Evolutionary conservation across 2,888 invertebrate genomes (phyloP), one percentile per base, ranked within the genome.

Genomic region (Monopis laevigella): DNA sequence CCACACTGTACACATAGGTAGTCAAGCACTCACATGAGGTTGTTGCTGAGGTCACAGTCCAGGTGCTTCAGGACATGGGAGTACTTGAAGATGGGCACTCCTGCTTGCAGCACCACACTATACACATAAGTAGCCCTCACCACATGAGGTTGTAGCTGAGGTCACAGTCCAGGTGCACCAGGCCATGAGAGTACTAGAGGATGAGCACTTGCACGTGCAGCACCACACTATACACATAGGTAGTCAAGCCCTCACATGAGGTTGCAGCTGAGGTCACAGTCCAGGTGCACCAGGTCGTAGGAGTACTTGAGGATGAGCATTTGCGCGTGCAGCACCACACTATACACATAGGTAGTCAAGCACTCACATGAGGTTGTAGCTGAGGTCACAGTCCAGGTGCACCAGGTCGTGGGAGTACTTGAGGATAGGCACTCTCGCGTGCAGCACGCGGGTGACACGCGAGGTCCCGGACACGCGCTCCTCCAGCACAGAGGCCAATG

Each of bases 51-150:
- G 64, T 97, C 96, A 60, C 93, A 92, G 49, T 94, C 92, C 32
- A 96, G 65, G 39, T 86, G 87, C 1, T 91, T 86, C 43, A 88
- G 81, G 39, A 86, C 84, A 57, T 95, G 92, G 47, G 84, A 77
- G 59, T 89, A 96, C 67, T 94, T 94, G 41, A 96, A 86, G 48
- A 97, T 96, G 4, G 96, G 96, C 32, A 96, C 92, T 26, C 93
- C 77, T 0, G 96, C 96, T 56, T 90, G 86, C 24, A 94, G 74
- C 51, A 96, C 49, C 89, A 84, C 2, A 72, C 62, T 44, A 88
- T 86, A 10, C 93, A 92, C 0, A 93, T 90, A 40, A 90, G 62
- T 55, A 92, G 87, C 40, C 86, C 63, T 55, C 89, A n/a, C n/a
- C n/a, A 87, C 49, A 96, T 66, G 46, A 90, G 62, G 54, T 88